Evolutionary conservation across 2,113 vertebrate species (phyloP), one percentile per base, ranked within the genome.

Genomic region (Mungos mungo): DNA sequence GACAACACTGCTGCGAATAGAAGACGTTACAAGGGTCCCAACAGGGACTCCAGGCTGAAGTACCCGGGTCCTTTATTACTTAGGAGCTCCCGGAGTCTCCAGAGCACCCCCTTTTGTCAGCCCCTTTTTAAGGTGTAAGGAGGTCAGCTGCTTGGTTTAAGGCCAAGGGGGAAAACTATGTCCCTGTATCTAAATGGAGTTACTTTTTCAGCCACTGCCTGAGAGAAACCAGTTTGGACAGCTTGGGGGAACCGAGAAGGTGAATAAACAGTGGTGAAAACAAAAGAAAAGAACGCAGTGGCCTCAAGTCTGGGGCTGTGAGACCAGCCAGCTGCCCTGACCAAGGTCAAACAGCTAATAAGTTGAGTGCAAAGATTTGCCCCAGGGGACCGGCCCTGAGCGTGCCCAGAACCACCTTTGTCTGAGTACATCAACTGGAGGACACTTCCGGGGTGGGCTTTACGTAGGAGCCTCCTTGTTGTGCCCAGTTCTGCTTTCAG

Each of bases 161-260:
- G 90, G 38, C n/a, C 89, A 74, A 94, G 54, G 16, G n/a, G 25
- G 54, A 31, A 57, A 83, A 86, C 31, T 18, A 33, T 68, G 45
- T 38, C 35, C 18, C 41, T 23, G 52, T 16, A 41, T 4, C 66
- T 69, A 60, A 57, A 63, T 1, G 52, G 69, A 52, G 68, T 83
- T 25, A 38, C 82, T 81, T 90, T 83, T 94, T 74, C 54, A 96
- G 81, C 94, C 54, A 54, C 95, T 47, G 47, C 15, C 69, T 9
- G 2, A 86, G 76, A 45, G 74, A 80, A 85, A 35, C 23, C 31
- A 35, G 18, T 23, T 79, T 4, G 29, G 57, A 63, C 27, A 92
- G 88, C 23, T 10, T 10, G 45, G 81, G 45, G 50, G n/a, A 47
- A 65, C 21, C 38, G 15, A 60, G 35, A 76, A 80, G 31, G 29